Percentiles rank a stretch among this genome's conserved stretches.
phyloP scores from a whole-genome alignment of 1,140 invertebrate species.

The Calliopsis andreniformis region DNA sequence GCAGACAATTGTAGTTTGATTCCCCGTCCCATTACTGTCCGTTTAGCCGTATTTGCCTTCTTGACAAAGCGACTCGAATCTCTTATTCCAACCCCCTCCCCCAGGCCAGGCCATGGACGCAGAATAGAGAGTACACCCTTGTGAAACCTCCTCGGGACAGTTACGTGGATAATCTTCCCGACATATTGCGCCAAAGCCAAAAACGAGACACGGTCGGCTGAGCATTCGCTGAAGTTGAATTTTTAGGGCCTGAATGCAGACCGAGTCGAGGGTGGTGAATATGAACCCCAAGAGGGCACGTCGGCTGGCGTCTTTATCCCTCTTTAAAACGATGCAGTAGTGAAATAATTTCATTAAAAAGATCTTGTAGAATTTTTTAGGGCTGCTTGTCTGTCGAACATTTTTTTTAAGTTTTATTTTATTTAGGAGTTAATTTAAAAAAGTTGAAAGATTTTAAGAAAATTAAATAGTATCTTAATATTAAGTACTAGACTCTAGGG shows the following conservation, averaged over 20 bases:
- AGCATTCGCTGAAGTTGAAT: conserved; percentile 64
- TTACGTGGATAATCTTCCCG: conserved; percentile 77
- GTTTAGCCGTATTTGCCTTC: conserved; percentile 79
- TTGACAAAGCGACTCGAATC: conserved; percentile 80
- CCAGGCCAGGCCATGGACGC: conserved; percentile 31
- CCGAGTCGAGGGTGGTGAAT: conserved; percentile 33
- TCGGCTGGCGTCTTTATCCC: conserved; percentile 12
- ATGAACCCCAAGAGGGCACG: neutral
- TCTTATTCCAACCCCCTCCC: conserved; percentile 52
- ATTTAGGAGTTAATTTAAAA: too few relatives aligned
- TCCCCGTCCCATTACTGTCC: conserved; percentile 75
- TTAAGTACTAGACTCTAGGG: too few relatives aligned
- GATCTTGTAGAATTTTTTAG: too few relatives aligned
- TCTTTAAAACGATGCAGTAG: neutral
- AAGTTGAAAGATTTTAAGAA: too few relatives aligned
- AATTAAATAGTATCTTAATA: too few relatives aligned
- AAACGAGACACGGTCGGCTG: conserved; percentile 67
- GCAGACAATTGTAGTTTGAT: conserved; percentile 78
- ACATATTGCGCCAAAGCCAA: conserved; percentile 78
- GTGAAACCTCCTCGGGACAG: conserved; percentile 62
- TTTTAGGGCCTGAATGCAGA: neutral
- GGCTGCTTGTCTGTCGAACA: too few relatives aligned
- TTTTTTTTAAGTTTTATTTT: too few relatives aligned
- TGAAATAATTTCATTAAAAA: neutral
- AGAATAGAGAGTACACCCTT: conserved; percentile 37